phyloP scores from a whole-genome alignment of 2,113 vertebrate genomes.

The Chloroceryle aenea region DNA sequence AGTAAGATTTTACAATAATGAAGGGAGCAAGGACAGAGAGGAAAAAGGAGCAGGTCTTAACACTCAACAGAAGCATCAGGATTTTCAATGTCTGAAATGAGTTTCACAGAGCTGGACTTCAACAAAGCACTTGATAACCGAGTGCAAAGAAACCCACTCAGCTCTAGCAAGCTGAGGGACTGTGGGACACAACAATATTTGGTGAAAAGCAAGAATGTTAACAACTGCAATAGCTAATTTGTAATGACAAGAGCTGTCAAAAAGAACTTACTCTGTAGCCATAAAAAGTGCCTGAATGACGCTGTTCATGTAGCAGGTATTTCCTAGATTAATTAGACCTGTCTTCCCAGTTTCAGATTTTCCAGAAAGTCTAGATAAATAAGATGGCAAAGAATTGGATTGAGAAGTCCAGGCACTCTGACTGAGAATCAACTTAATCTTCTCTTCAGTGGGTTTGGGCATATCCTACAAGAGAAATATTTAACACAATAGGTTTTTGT shows the following conservation, averaged over 20 bases:
- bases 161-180: not conserved
- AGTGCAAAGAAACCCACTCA: not conserved
- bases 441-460: constrained; percentile 92
- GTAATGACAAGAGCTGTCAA: not conserved
- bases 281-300: constrained; percentile 97
- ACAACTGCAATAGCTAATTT: not conserved
- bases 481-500: not conserved
- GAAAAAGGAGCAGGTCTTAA: not conserved
- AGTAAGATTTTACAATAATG: not conserved
- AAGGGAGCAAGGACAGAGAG: not conserved
- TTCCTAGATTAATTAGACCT: constrained; percentile 95
- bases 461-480: constrained; percentile 81
- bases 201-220: not conserved
- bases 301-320: constrained; percentile 99
- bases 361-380: constrained; percentile 87
- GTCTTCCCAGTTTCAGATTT: constrained; percentile 99
- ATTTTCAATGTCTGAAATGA: not conserved
- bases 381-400: constrained; percentile 90
- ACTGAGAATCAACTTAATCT: constrained; percentile 93
- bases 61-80: not conserved
- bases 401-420: constrained; percentile 99
- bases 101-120: not conserved
- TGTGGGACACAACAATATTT: not conserved
- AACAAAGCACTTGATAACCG: not conserved
- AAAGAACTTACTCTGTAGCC: constrained; percentile 93